Evolutionary conservation across 2,888 invertebrate genomes (phyloP).

Genomic region (Formica aserva): DNA sequence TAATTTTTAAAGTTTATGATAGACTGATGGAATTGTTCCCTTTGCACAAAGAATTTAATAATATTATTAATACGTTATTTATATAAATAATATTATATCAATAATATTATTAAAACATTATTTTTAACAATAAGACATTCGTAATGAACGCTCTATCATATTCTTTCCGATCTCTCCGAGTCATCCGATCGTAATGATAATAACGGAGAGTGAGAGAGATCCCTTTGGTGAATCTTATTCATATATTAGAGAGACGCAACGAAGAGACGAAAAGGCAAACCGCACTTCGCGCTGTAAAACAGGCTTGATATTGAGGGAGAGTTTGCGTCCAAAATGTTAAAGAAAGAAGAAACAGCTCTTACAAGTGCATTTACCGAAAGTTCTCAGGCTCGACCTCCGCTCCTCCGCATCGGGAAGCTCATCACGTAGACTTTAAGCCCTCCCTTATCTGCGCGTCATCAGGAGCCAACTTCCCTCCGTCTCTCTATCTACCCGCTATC

Average conservation of each 20-base stretch:
- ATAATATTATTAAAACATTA: background rate
- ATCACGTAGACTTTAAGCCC: conserved; percentile 85
- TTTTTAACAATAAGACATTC: background rate
- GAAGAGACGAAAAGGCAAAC: background rate
- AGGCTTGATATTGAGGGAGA: conserved; percentile 40
- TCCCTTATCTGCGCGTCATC: conserved; percentile 85
- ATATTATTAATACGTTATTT: background rate
- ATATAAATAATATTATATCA: too few species aligned
- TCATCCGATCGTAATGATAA: background rate
- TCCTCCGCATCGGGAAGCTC: conserved; percentile 83
- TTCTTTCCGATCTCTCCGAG: background rate
- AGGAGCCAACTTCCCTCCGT: conserved; percentile 77
- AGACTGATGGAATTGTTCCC: background rate
- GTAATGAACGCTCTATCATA: background rate
- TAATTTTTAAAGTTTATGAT: background rate
- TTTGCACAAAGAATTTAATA: background rate
- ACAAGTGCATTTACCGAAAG: conserved; percentile 81
- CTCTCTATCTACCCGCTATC: conserved; percentile 70
- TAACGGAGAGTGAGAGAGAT: background rate
- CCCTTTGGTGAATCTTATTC: background rate
- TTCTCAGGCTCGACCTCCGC: conserved; percentile 83
- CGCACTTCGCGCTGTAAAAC: conserved; percentile 28
- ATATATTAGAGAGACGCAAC: background rate
- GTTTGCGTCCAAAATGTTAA: conserved; percentile 68
- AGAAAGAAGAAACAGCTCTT: conserved; percentile 58